Evolutionary conservation across 2,113 vertebrate genomes (phyloP).

Genomic region (Chamaetylas fuelleborni): DNA sequence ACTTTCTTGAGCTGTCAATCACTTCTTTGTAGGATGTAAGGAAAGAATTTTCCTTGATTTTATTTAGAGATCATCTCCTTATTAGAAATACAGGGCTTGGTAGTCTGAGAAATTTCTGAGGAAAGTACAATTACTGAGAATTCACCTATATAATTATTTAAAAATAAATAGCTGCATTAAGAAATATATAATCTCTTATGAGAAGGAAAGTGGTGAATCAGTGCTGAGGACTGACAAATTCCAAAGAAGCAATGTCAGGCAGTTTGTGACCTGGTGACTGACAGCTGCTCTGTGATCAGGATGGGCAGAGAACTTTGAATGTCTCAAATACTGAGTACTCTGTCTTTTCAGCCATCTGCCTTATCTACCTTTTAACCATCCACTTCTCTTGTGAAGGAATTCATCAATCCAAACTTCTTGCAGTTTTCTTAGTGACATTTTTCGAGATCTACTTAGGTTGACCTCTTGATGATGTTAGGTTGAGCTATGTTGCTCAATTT

Average conservation of each 20-base stretch:
- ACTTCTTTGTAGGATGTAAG: background rate
- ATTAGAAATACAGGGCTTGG: rapidly evolving
- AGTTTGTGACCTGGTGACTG: background rate
- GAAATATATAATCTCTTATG: background rate
- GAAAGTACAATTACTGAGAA: background rate
- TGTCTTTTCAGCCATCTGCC: background rate
- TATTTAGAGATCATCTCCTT: background rate
- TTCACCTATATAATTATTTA: background rate
- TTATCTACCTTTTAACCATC: background rate
- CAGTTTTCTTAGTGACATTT: background rate
- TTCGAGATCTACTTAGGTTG: background rate
- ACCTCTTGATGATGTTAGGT: background rate
- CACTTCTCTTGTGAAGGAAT: background rate
- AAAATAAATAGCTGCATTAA: background rate
- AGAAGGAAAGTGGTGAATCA: background rate
- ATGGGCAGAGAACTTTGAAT: background rate
- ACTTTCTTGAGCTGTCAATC: background rate
- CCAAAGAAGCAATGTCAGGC: background rate
- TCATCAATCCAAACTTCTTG: background rate
- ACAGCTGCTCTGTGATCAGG: background rate
- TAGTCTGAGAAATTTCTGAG: background rate
- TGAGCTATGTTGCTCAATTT: background rate
- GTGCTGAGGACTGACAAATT: background rate
- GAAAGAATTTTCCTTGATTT: background rate
- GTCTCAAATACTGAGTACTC: background rate